Percentiles rank a stretch among this genome's conserved stretches.
These are phyloP conservation scores for Drosophila sp. DNA, from an alignment of 1,140 invertebrate species.

Conservation along the genomic window DNA sequence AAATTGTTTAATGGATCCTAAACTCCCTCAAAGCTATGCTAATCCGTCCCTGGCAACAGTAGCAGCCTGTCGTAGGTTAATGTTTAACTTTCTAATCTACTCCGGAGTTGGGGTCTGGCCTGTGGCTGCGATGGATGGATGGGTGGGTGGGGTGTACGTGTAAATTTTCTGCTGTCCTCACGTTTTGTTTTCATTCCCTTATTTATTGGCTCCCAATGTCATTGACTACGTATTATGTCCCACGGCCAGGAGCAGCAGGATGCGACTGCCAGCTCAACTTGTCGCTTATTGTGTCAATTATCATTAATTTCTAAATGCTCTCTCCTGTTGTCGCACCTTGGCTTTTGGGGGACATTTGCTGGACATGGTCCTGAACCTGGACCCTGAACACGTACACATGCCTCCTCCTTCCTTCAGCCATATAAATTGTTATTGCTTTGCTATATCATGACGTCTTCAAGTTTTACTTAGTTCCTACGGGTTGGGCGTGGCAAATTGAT, in stretches of 20 bases:
- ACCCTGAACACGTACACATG: conserved; percentile 51
- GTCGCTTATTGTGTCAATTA: conserved; percentile 80
- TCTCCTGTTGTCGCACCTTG: conserved; percentile 67
- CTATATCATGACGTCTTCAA: conserved; percentile 60
- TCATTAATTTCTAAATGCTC: conserved; percentile 78
- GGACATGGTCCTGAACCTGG: conserved; percentile 34
- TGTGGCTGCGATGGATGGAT: neutral
- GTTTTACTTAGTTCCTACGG: conserved; percentile 26
- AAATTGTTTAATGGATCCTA: neutral
- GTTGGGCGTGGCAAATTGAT: conserved; percentile 18
- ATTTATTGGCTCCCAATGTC: conserved; percentile 79
- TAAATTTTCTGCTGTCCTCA: conserved; percentile 44
- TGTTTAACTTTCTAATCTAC: conserved; percentile 18
- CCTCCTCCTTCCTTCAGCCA: conserved; percentile 28
- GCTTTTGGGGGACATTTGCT: conserved; percentile 29
- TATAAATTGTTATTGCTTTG: conserved; percentile 77
- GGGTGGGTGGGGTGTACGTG: conserved; percentile 19
- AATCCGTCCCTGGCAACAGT: neutral
- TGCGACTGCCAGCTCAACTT: conserved; percentile 63
- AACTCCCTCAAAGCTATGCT: neutral
- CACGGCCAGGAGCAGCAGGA: conserved; percentile 33
- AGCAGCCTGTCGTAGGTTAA: neutral
- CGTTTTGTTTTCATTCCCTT: conserved; percentile 71
- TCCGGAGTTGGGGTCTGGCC: neutral
- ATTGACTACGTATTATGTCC: conserved; percentile 60